Evolutionary conservation across 2,113 vertebrate species (phyloP), one percentile per base, ranked within the genome.

Genomic region (Gadus macrocephalus): DNA sequence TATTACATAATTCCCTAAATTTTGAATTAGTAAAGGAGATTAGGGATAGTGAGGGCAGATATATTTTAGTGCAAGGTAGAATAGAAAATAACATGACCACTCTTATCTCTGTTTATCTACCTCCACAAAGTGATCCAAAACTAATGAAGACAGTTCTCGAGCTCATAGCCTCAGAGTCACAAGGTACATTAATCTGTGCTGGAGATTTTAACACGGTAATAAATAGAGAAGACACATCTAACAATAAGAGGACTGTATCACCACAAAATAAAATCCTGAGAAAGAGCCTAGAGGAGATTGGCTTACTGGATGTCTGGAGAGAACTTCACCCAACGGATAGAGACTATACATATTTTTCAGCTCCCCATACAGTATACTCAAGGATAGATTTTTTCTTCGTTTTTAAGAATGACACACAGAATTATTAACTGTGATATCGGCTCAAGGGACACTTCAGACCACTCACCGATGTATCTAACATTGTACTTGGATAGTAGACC

Each of bases 1-100:
- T 5, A 11, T 66, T 15, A 66, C 53, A 15, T 19, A 53, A 53
- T 38, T 4, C 35, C 4, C 5, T 38, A 6, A n/a, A n/a, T n/a
- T 67, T n/a, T 22, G 59, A 55, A 55, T 22, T 53, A 76, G 62
- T 31, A 15, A 63, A 63, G 15, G 62, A 25, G 35, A 28, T n/a
- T 31, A 15, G 25, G 19, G 67, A 59, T 15, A 59, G n/a, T 31
- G 53, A 59, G n/a, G 53, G 55, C 11, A 25, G 15, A 28, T 35
- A 59, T 68, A 31, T 59, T 28, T 8, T 59, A 28, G 27, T 31
- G 6, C 27, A 63, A 63, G 62, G 62, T 28, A 62, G n/a, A 20
- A 19, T 62, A 8, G 20, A 62, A 19, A 6, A 62, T 20, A 12
- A 2, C 11, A 1, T 63, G 62, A 25, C 28, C 2, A 63, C 62